These are phyloP conservation scores for Ischnus inquisitorius DNA, from an alignment of 2,888 invertebrate genomes.

Conservation along the genomic window DNA sequence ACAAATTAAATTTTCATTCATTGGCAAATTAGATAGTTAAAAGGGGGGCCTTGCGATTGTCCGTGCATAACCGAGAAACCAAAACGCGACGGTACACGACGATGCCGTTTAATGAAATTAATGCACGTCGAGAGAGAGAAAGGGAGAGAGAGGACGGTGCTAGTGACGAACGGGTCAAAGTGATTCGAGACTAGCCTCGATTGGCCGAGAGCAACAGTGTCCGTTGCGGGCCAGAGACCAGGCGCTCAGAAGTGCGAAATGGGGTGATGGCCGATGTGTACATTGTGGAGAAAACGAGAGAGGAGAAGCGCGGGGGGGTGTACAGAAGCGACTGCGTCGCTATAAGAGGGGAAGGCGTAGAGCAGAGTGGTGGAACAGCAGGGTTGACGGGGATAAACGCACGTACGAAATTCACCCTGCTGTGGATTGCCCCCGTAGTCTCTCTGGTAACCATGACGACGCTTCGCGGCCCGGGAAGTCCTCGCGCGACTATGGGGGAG, in stretches of 20 bases:
- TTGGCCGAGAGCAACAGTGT: conserved; percentile 68
- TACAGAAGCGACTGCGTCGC: conserved; percentile 26
- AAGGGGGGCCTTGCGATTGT: conserved; percentile 3
- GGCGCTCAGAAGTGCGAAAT: conserved; percentile 54
- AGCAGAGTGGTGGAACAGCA: conserved; percentile 67
- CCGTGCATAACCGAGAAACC: not conserved
- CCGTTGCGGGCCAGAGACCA: conserved; percentile 38
- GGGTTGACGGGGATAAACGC: conserved; percentile 80
- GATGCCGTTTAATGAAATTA: conserved; percentile 35
- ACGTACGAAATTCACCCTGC: conserved; percentile 81
- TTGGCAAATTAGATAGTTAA: not conserved
- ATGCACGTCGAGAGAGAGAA: conserved; percentile 10
- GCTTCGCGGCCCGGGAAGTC: conserved; percentile 81
- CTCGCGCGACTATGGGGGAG: conserved; percentile 68
- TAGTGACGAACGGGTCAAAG: conserved; percentile 14
- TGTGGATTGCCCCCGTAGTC: conserved; percentile 80
- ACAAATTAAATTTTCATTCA: not conserved
- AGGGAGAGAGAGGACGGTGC: not conserved
- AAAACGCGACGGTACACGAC: not conserved
- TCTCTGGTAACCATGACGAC: conserved; percentile 80
- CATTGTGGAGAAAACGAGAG: conserved; percentile 57
- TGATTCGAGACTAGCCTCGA: not conserved
- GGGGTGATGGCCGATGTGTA: conserved; percentile 63
- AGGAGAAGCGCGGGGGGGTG: conserved; percentile 2
- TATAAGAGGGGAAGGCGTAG: conserved; percentile 66